Evolutionary conservation across 2,797 vertebrate genomes (phyloP).

Genomic region (Tiaroga cobitis): DNA sequence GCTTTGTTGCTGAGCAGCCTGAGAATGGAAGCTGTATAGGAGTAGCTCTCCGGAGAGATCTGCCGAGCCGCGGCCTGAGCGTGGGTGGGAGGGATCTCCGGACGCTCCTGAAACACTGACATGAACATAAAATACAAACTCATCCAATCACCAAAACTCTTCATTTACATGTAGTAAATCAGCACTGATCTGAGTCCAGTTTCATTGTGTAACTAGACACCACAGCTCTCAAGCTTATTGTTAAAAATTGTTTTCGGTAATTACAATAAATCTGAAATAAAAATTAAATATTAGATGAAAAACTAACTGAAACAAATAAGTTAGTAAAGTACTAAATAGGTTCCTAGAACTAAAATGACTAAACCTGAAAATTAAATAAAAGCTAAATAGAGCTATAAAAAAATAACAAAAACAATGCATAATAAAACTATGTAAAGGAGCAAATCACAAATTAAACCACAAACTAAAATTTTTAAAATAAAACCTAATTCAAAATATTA

Average conservation of each 20-base stretch:
- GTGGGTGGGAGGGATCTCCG: conserved; percentile 84
- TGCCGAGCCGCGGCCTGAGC: conserved; percentile 85
- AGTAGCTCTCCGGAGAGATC: conserved; percentile 74
- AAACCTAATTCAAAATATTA: not conserved
- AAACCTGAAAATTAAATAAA: not conserved
- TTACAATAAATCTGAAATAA: not conserved
- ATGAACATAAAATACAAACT: conserved; percentile 15
- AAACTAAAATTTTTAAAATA: accelerated
- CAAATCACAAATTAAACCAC: not conserved
- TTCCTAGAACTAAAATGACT: not conserved
- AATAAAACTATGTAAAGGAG: not conserved
- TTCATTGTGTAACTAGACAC: not conserved
- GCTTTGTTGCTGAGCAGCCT: conserved; percentile 84
- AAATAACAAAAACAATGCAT: not conserved
- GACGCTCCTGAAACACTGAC: conserved; percentile 91
- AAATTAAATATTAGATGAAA: not conserved
- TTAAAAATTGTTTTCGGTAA: not conserved
- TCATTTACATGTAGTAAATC: not conserved
- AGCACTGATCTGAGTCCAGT: not conserved
- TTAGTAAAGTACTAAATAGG: not conserved
- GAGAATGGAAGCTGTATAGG: conserved; percentile 84
- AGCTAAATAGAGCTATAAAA: not conserved
- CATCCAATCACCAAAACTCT: not conserved
- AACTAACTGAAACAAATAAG: not conserved
- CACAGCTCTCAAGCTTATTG: not conserved